phyloP scores from a whole-genome alignment of 1,140 invertebrate genomes.

The Drosophila bocqueti region DNA sequence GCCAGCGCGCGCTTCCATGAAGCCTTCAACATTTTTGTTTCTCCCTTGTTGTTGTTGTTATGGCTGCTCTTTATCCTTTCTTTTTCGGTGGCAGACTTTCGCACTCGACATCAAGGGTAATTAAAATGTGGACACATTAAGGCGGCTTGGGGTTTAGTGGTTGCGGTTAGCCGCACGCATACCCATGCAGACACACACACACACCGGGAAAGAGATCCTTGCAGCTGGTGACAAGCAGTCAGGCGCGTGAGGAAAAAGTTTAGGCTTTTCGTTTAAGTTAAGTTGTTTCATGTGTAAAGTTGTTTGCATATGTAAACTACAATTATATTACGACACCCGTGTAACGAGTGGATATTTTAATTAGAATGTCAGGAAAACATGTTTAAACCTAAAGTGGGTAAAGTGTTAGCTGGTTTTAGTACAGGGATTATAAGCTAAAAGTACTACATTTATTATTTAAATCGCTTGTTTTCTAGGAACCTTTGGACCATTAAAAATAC shows the following conservation, averaged over 20 bases:
- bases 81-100: constrained; percentile 52
- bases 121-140: constrained; percentile 73
- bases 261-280: constrained; percentile 24
- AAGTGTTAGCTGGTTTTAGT: not conserved
- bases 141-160: constrained; percentile 26
- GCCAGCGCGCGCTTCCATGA: constrained; percentile 42
- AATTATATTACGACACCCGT: not conserved
- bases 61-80: constrained; percentile 38
- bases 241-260: constrained; percentile 21
- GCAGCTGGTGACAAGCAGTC: constrained; percentile 32
- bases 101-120: constrained; percentile 76
- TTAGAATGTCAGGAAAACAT: constrained; percentile 9
- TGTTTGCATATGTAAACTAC: constrained; percentile 10
- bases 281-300: constrained; percentile 30
- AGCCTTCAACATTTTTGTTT: constrained; percentile 31
- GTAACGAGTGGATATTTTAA: constrained; percentile 27
- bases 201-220: constrained; percentile 10
- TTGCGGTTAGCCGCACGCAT: constrained; percentile 17
- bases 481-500: not conserved
- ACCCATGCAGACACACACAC: not conserved
- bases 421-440: not conserved
- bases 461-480: no score
- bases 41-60: constrained; percentile 20
- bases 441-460: not conserved
- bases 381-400: not conserved